Percentiles rank a stretch among this genome's conserved stretches.
Conservation (phyloP, 2,797 vertebrate species). For the Sebastes diaconus region DNA sequence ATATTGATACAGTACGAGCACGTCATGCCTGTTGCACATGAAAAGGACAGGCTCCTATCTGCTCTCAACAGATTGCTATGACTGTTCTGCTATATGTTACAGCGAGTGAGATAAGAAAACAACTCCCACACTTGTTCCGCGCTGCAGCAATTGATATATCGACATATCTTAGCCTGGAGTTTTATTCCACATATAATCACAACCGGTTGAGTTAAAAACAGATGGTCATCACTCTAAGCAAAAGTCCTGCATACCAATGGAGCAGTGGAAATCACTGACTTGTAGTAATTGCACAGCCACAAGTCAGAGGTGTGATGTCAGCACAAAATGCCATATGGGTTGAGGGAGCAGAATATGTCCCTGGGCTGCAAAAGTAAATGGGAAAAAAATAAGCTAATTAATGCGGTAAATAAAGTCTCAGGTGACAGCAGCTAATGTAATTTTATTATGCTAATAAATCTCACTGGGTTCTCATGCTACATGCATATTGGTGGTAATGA, state of each 20-base stretch:
- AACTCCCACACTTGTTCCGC: conserved; percentile 48
- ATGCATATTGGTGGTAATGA: conserved; percentile 44
- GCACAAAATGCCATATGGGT: conserved; percentile 49
- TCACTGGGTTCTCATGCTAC: conserved; percentile 24
- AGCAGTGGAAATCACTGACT: conserved; percentile 14
- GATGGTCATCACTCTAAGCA: conserved; percentile 32
- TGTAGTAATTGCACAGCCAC: conserved; percentile 18
- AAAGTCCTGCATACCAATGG: conserved; percentile 20
- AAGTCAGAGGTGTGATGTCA: conserved; percentile 50
- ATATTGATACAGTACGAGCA: conserved; percentile 52
- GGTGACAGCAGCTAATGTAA: conserved; percentile 55
- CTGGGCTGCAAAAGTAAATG: conserved; percentile 39
- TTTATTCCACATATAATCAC: conserved; percentile 24
- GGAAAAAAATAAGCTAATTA: conserved; percentile 54
- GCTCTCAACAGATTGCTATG: conserved; percentile 54
- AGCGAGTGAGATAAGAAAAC: conserved; percentile 49
- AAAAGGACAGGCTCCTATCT: conserved; percentile 66
- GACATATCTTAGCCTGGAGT: conserved; percentile 16
- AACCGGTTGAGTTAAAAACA: conserved; percentile 39
- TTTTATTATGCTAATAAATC: conserved; percentile 60
- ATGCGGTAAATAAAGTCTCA: conserved; percentile 65
- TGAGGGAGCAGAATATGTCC: conserved; percentile 16
- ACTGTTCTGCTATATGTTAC: conserved; percentile 43
- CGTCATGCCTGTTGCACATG: conserved; percentile 58
- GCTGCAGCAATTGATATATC: conserved; percentile 8